These are phyloP conservation scores for Leptinotarsa peninsularis DNA, from an alignment of 2,888 invertebrate genomes.

Conservation along the genomic window DNA sequence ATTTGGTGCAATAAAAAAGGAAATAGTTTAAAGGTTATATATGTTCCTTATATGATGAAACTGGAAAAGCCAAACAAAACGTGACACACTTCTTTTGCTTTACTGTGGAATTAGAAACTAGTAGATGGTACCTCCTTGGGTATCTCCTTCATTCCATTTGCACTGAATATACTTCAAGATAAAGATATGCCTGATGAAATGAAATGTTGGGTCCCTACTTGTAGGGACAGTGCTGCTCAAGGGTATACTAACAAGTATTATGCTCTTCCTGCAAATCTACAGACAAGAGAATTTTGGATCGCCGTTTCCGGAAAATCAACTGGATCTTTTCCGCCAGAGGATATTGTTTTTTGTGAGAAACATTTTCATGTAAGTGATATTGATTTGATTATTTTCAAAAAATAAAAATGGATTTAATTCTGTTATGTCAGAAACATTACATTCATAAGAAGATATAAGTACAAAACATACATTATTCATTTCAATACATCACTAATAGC, in stretches of 20 bases:
- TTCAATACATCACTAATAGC: too few species aligned
- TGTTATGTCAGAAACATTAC: too few species aligned
- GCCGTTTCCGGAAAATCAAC: conserved; percentile 24
- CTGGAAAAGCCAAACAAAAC: too few species aligned
- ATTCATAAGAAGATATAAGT: too few species aligned
- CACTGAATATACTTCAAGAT: not conserved
- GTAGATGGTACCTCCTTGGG: not conserved
- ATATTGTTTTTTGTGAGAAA: conserved; percentile 21
- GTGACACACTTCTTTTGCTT: not conserved
- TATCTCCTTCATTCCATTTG: not conserved
- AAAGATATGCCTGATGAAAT: not conserved
- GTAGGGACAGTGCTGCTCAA: not conserved
- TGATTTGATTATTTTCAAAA: too few species aligned
- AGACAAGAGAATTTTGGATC: conserved; percentile 21
- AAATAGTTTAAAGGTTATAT: too few species aligned
- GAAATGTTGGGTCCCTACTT: conserved; percentile 26
- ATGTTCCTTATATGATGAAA: too few species aligned
- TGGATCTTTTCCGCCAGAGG: not conserved
- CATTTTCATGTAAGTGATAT: conserved; percentile 23
- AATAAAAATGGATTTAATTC: too few species aligned
- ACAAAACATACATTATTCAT: too few species aligned
- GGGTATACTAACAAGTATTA: not conserved
- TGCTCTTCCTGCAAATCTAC: not conserved
- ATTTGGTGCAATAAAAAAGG: too few species aligned
- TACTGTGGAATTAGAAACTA: not conserved